Conservation (phyloP, 2,113 vertebrate genomes). For the Panthera leo region DNA sequence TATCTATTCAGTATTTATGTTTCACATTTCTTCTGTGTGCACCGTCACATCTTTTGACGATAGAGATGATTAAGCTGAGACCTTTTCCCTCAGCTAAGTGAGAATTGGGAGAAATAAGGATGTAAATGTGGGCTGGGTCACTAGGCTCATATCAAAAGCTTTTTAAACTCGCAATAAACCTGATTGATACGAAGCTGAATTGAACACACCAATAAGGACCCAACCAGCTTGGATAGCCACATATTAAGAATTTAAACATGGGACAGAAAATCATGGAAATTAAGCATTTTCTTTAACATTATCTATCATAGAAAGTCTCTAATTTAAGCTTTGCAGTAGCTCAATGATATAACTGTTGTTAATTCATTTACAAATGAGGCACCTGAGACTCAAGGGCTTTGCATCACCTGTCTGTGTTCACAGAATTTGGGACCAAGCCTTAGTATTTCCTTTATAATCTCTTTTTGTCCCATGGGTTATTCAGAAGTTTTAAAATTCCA, state of each 20-base stretch:
- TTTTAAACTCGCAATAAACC: slow-evolving; percentile 6
- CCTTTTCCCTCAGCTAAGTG: background rate
- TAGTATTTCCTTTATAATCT: background rate
- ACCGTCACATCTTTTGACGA: slow-evolving; percentile 2
- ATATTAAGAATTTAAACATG: background rate
- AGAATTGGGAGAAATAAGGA: background rate
- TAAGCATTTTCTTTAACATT: background rate
- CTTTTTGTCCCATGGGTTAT: background rate
- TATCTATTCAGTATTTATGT: slow-evolving; percentile 36
- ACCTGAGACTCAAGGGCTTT: background rate
- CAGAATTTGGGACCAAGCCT: background rate
- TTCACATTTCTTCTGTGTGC: background rate
- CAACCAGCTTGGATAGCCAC: background rate
- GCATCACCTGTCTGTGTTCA: background rate
- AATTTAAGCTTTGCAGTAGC: background rate
- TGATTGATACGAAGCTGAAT: background rate
- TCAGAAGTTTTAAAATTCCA: background rate
- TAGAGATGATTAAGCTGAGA: slow-evolving; percentile 5
- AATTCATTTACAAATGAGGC: background rate
- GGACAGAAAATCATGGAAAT: background rate
- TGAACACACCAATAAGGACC: background rate
- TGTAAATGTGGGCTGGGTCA: background rate
- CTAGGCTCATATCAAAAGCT: background rate
- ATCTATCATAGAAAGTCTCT: background rate
- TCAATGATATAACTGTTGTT: background rate